Base-by-base conservation (phyloP, 1,140 invertebrate species). In the Nomia melanderi region DNA sequence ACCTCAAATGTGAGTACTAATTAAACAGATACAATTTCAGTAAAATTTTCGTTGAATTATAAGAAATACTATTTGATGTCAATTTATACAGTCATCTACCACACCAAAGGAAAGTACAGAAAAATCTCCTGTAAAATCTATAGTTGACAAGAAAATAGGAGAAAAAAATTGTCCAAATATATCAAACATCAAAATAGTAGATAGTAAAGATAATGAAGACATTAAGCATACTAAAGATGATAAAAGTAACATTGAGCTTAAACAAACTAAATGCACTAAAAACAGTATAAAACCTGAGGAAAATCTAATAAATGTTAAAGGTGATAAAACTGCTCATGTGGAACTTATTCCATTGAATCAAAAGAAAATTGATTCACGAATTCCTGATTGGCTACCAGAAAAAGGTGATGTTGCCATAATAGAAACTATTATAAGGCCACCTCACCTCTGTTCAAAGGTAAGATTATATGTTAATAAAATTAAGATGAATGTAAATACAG, bases 371-470 rank as follows among this genome's bases (percentile, higher is more conserved):
- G 77, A 73, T 50, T 12, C 12, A 39, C 31, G 66, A 88, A 93
- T 83, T 91, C 93, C 87, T 85, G 87, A 78, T 66, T 91, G 91
- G 91, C 14, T 91, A 27, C 88, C 88, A 33, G 84, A 93, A 36
- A 93, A 92, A 44, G 90, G 93, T 60, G 86, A 92, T 76, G 89
- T 93, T 36, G 90, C 91, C 64, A 91, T 94, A 33, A 93, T 96
- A 56, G 84, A 93, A 77, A 91, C 94, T 23, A 89, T 94, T 27
- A 89, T 92, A 75, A 96, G 95, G 90, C 92, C 94, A 23, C 93
- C 94, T 12, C 94, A 95, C 86, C 90, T 94, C 79, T 91, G 93
- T 78, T 95, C 94, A 14, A 95, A 95, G 89, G 94, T 95, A 91
- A 81, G 54, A 78, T 78, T 78, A 59, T 31, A 63, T 70, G 72